Percentiles rank a stretch among this genome's conserved stretches.
These are phyloP conservation scores for Litoditis marina DNA, from an alignment of 2,888 invertebrate genomes.

Conservation along the genomic window DNA sequence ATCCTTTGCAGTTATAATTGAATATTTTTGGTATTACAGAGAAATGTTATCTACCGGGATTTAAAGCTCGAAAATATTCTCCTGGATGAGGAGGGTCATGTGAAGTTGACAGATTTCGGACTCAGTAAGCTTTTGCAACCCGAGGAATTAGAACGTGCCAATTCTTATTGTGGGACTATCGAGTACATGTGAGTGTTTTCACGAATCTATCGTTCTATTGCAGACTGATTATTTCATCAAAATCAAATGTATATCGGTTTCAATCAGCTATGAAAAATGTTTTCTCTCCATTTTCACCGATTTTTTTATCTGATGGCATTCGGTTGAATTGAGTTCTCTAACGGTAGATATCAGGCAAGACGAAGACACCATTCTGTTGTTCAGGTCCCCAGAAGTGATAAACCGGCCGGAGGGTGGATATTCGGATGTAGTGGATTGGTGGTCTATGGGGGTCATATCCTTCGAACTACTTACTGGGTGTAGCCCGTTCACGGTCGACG, in stretches of 20 bases:
- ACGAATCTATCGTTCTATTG: neutral
- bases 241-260: no score
- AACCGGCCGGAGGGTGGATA: conserved; percentile 48
- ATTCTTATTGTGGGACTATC: conserved; percentile 95
- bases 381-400: conserved; percentile 48
- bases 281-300: neutral
- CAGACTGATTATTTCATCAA: no score
- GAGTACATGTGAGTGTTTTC: conserved; percentile 77
- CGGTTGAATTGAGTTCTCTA: neutral
- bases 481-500: conserved; percentile 93
- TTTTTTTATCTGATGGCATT: neutral
- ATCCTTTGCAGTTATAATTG: neutral
- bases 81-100: conserved; percentile 87
- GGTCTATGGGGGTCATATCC: conserved; percentile 88
- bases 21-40: conserved; percentile 69
- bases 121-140: conserved; percentile 73
- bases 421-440: conserved; percentile 84
- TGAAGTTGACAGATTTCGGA: conserved; percentile 94
- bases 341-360: no score
- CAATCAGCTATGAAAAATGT: neutral
- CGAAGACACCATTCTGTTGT: neutral
- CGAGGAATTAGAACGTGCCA: conserved; percentile 69
- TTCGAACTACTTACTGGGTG: conserved; percentile 94
- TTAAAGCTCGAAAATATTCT: conserved; percentile 95
- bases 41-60: conserved; percentile 94